Base-by-base conservation (phyloP, 2,888 invertebrate species). In the Hypena proboscidalis region DNA sequence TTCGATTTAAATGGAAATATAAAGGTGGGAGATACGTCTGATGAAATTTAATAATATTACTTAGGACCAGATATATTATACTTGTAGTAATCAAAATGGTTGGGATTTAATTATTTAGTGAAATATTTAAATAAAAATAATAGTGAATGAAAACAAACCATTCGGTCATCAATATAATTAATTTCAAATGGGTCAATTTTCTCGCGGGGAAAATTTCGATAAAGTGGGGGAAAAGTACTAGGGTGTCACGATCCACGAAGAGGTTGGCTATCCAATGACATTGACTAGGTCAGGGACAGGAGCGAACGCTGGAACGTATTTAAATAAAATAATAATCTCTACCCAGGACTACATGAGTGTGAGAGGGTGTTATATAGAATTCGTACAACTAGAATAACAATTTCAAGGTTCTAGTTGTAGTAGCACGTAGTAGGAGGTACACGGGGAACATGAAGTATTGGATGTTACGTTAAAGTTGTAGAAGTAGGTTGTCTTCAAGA, bases 201-300 rank as follows among this genome's bases (percentile, higher is more conserved):
- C 62, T 64, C 62, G 74, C 80, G 76, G 79, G 77, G 75, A 77
- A 80, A 80, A 71, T 85, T 61, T 83, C 82, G 74, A 80, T 83
- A 81, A 78, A 81, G 79, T 85, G 82, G 83, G 83, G 83, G 80
- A 84, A 83, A 79, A 68, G 56, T 75, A 85, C 83, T 58, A 84
- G 83, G 85, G 52, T 3, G 6, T 1, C 71, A 86, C 67, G 47
- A 62, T 10, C 21, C 3, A 5, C 0, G 9, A 46, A 62, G 67
- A 68, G 52, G 19, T 66, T 9, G 27, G 15, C 6, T 4, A 32
- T 15, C 6, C 10, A 9, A 21, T 30, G 34, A 49, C 44, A 49
- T 57, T 55, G 43, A 39, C 38, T 52, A 56, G 50, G 51, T 55
- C 48, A 48, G 56, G 38, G 31, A 41, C 37, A 29, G 56, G 57